These are phyloP conservation scores for Lithophane socia DNA, from an alignment of 2,888 invertebrate genomes.

Conservation along the genomic window DNA sequence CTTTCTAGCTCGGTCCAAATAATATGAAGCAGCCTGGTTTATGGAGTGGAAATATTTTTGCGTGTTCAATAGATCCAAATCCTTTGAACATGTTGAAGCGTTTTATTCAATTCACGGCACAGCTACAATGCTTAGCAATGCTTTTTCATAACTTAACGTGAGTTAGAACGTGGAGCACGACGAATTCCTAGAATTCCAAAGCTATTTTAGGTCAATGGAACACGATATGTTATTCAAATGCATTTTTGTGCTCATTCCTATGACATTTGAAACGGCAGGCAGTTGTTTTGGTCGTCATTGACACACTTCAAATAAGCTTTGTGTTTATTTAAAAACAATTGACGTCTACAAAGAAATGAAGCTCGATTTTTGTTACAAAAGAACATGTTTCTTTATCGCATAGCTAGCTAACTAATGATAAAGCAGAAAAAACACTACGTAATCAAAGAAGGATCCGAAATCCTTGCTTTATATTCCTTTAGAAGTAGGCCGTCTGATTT, in stretches of 20 bases:
- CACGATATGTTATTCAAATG: slow-evolving; percentile 48
- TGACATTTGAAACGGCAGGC: slow-evolving; percentile 19
- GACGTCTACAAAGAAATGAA: slow-evolving; percentile 9
- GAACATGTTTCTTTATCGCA: slow-evolving; percentile 5
- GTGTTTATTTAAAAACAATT: slow-evolving; percentile 19
- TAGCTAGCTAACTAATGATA: slow-evolving; percentile 29
- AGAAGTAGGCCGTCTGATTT: slow-evolving; percentile 56
- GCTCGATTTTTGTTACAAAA: not conserved
- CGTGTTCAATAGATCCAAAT: slow-evolving; percentile 30
- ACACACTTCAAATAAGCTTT: not conserved
- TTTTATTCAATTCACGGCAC: slow-evolving; percentile 38
- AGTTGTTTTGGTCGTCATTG: slow-evolving; percentile 9
- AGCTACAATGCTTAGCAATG: slow-evolving; percentile 8
- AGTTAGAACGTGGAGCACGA: slow-evolving; percentile 18
- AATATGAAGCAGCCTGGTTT: slow-evolving; percentile 21
- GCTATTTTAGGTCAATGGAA: slow-evolving; percentile 51
- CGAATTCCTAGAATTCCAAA: slow-evolving; percentile 44
- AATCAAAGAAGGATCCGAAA: slow-evolving; percentile 47
- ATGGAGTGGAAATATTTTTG: slow-evolving; percentile 36
- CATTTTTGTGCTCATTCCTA: slow-evolving; percentile 42
- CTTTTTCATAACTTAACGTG: slow-evolving; percentile 39
- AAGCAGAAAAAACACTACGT: slow-evolving; percentile 28
- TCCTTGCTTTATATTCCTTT: slow-evolving; percentile 49
- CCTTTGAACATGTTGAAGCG: slow-evolving; percentile 33
- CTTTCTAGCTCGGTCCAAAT: slow-evolving; percentile 30